These are phyloP conservation scores for Tokudaia tokunoshimensis DNA, from an alignment of 2,797 vertebrate genomes.

Conservation along the genomic window DNA sequence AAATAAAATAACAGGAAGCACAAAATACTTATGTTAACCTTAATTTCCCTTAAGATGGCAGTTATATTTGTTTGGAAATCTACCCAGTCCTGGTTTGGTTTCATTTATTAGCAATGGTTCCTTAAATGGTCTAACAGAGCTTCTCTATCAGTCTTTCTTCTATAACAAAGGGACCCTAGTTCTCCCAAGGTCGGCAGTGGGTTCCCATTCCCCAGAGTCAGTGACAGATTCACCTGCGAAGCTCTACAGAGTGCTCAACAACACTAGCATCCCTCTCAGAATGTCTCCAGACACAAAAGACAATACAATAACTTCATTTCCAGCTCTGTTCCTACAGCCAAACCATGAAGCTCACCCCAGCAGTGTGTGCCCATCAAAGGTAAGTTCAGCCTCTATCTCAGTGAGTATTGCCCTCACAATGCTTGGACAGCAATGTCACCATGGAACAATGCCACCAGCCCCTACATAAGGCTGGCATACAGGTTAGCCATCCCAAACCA, in stretches of 20 bases:
- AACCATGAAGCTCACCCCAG: neutral
- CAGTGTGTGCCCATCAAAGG: neutral
- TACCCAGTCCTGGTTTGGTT: neutral
- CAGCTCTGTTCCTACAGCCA: neutral
- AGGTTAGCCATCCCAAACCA: neutral
- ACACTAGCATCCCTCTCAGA: neutral
- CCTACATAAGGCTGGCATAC: neutral
- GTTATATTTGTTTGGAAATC: neutral
- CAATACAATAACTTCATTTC: neutral
- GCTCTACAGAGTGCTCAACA: neutral
- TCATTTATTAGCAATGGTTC: slow-evolving; percentile 7
- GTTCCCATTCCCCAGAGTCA: neutral
- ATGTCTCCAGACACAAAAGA: neutral
- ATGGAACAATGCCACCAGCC: neutral
- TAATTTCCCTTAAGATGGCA: slow-evolving; percentile 16
- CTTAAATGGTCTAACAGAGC: neutral
- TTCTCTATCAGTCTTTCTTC: neutral
- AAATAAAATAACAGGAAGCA: neutral
- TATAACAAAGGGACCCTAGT: neutral
- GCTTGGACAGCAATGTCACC: neutral
- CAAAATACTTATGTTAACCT: neutral
- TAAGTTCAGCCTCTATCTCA: neutral
- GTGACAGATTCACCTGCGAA: neutral
- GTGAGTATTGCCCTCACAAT: neutral
- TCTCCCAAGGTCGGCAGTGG: neutral